Base-by-base conservation (phyloP, 2,888 invertebrate genomes). In the Tinea semifulvella region DNA sequence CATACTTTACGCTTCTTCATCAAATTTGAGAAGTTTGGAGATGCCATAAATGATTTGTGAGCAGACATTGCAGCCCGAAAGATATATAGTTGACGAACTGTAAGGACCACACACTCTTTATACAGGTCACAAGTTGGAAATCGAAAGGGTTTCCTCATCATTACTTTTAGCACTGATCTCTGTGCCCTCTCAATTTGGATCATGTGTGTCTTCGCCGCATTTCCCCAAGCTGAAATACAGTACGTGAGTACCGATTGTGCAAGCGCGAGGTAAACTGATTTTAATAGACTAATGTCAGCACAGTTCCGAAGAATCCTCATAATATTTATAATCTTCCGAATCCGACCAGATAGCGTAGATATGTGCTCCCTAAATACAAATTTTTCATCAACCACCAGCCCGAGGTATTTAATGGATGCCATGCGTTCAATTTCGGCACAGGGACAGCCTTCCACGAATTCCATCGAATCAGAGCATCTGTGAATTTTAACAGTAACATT, bases 201-300 rank as follows among this genome's bases (percentile, higher is more conserved):
- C 2, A 50, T 3, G 11, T 16, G 1, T n/a, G 25, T 42, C 42
- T 49, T 49, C n/a, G 46, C 42, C 8, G 48, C 17, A 1, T 48
- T 49, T 13, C 51, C 51, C 53, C 51, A 53, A 2, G 44, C 35
- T 2, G 46, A 36, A 6, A 52, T 47, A 13, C 53, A 52, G 28
- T 53, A 52, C 2, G 42, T 44, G 6, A 53, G 20, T 16, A 51
- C 19, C 3, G 53, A 51, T 22, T 50, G 49, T 22, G 49, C 46
- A 7, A 53, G 17, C 1, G 51, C 49, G 14, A 43, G 44, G 19
- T 52, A 52, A 2, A 48, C 46, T 18, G 38, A 39, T 48, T 49
- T 50, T 36, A 50, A 22, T 2, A 48, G 38, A 14, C 31, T 14
- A 8, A 22, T 18, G 22, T 50, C 39, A n/a, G 50, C 48, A n/a